These are phyloP conservation scores for Gymnopithys bicolor DNA, from an alignment of 2,797 vertebrate species.

Conservation along the genomic window DNA sequence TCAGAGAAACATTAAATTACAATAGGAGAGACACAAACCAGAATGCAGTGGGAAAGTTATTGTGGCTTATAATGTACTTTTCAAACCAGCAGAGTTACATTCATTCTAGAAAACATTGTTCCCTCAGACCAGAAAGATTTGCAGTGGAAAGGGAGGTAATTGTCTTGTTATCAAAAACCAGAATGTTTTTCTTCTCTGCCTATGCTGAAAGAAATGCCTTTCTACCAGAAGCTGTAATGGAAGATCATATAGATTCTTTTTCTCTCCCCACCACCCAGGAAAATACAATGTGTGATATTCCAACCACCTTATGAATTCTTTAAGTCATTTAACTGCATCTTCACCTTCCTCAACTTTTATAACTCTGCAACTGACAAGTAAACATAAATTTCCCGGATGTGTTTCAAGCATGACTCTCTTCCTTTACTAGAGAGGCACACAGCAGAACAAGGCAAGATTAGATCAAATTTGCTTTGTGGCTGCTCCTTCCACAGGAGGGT, in stretches of 20 bases:
- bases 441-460: neutral
- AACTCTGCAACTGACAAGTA: neutral
- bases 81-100: neutral
- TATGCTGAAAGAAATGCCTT: neutral
- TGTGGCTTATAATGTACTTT: neutral
- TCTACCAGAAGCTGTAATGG: neutral
- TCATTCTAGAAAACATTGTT: neutral
- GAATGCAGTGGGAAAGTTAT: neutral
- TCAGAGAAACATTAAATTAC: conserved; percentile 10
- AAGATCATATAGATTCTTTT: neutral
- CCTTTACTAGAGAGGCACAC: neutral
- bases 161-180: neutral
- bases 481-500: neutral
- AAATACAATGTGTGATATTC: neutral
- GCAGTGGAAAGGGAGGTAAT: neutral
- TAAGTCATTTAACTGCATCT: neutral
- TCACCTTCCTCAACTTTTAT: neutral
- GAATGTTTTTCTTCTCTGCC: neutral
- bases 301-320: neutral
- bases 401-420: neutral
- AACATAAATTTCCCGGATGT: neutral
- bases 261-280: neutral
- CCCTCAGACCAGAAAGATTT: neutral
- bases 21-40: neutral
- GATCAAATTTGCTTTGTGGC: neutral